Evolutionary conservation across 2,888 invertebrate species (phyloP).

Genomic region (Apeira syringaria): DNA sequence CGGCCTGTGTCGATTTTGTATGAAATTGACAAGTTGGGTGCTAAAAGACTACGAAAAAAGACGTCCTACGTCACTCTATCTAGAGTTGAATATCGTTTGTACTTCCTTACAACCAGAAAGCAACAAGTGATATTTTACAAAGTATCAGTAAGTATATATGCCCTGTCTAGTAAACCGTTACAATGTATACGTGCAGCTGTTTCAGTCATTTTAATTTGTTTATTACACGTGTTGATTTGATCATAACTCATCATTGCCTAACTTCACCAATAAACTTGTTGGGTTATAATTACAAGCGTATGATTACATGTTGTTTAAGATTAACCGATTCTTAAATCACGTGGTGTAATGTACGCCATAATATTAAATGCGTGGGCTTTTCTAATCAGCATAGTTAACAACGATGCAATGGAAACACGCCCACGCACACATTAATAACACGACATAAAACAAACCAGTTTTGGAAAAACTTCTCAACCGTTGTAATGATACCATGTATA

Average conservation of each 20-base stretch:
- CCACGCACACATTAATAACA: too few species aligned
- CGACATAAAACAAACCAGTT: too few species aligned
- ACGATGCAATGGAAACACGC: too few species aligned
- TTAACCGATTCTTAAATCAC: slow-evolving; percentile 12
- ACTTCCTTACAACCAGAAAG: too few species aligned
- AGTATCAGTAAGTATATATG: background rate
- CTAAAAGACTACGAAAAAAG: too few species aligned
- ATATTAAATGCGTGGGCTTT: slow-evolving; percentile 10
- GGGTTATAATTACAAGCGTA: slow-evolving; percentile 10
- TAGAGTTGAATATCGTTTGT: too few species aligned
- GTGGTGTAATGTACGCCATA: slow-evolving; percentile 6
- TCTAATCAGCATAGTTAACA: background rate
- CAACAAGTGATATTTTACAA: background rate
- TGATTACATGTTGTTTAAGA: slow-evolving; percentile 13
- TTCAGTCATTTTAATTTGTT: slow-evolving; percentile 18
- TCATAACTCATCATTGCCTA: slow-evolving; percentile 16
- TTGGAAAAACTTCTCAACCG: too few species aligned
- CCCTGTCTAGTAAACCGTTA: slow-evolving; percentile 11
- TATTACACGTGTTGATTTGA: slow-evolving; percentile 16
- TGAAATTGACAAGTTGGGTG: too few species aligned
- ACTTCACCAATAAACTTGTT: slow-evolving; percentile 16
- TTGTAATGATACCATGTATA: too few species aligned
- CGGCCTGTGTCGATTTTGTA: too few species aligned
- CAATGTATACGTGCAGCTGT: slow-evolving; percentile 19
- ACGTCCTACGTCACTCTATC: too few species aligned